phyloP scores from a whole-genome alignment of 2,797 vertebrate genomes.

The Epinephelus coioides region DNA sequence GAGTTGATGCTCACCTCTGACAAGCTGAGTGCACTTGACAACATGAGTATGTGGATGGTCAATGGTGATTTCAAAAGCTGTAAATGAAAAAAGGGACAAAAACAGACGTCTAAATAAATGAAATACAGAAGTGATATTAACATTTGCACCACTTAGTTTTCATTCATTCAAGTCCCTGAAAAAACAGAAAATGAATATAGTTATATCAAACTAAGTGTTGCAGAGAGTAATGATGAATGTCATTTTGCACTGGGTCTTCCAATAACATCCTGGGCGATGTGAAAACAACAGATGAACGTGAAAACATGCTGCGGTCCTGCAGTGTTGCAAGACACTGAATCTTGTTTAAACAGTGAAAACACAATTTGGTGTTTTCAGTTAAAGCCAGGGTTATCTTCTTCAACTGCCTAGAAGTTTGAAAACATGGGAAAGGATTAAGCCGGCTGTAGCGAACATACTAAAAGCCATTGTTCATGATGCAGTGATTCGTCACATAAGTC shows the following conservation, averaged over 20 bases:
- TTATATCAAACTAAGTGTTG: constrained; percentile 43
- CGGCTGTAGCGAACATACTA: neutral
- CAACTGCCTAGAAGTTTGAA: constrained; percentile 1
- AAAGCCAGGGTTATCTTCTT: constrained; percentile 10
- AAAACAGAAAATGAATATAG: constrained; percentile 53
- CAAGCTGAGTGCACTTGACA: constrained; percentile 96
- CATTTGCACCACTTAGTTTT: constrained; percentile 14
- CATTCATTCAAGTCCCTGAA: constrained; percentile 53
- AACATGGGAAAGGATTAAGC: neutral
- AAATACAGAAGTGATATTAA: constrained; percentile 2
- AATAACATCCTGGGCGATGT: constrained; percentile 59
- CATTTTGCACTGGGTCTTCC: constrained; percentile 55
- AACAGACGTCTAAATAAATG: constrained; percentile 38
- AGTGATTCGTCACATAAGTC: neutral
- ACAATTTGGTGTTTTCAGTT: neutral
- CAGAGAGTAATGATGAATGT: constrained; percentile 28
- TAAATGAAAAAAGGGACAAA: constrained; percentile 53
- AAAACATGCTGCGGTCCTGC: constrained; percentile 24
- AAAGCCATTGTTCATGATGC: neutral
- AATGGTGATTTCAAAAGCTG: constrained; percentile 97
- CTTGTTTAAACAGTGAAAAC: constrained; percentile 9
- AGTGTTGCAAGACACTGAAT: constrained; percentile 1
- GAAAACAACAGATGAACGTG: constrained; percentile 50
- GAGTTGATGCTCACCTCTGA: constrained; percentile 90
- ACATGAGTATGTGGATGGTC: constrained; percentile 98